These are phyloP conservation scores for Platycheirus albimanus DNA, from an alignment of 2,888 invertebrate genomes.

Conservation along the genomic window DNA sequence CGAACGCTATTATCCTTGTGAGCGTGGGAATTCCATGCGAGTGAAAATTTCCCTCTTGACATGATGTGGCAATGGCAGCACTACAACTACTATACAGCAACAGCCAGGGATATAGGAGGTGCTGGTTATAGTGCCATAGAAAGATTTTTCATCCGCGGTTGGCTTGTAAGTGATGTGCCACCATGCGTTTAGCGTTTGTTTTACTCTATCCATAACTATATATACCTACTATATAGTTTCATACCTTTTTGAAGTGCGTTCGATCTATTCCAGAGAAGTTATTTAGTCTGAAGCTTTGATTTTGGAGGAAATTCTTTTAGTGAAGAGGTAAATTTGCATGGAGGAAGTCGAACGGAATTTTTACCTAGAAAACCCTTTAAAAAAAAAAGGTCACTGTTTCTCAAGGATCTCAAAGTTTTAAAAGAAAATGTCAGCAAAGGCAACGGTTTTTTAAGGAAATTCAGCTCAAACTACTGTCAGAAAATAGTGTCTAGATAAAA, in stretches of 20 bases:
- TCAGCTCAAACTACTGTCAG: too few relatives aligned
- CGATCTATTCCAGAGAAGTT: slow-evolving; percentile 9
- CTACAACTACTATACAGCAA: neutral
- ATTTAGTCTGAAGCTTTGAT: slow-evolving; percentile 24
- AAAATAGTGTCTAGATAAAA: too few relatives aligned
- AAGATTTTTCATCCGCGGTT: slow-evolving; percentile 56
- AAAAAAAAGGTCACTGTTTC: neutral
- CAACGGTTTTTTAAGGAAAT: too few relatives aligned
- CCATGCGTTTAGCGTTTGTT: slow-evolving; percentile 49
- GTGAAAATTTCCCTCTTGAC: slow-evolving; percentile 41
- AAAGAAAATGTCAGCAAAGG: too few relatives aligned
- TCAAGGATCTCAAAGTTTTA: too few relatives aligned
- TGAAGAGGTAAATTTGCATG: neutral
- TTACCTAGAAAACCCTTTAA: neutral
- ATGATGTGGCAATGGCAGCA: neutral
- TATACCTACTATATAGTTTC: too few relatives aligned
- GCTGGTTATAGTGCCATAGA: slow-evolving; percentile 27
- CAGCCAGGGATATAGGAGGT: slow-evolving; percentile 3
- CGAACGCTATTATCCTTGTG: slow-evolving; percentile 52
- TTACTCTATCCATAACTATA: neutral
- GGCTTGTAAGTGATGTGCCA: slow-evolving; percentile 54
- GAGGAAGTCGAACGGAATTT: neutral
- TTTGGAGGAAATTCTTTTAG: slow-evolving; percentile 4
- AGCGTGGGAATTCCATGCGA: slow-evolving; percentile 50
- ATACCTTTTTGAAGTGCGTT: neutral